Evolutionary conservation across 2,888 invertebrate species (phyloP), one percentile per base, ranked within the genome.

Genomic region (Ennomos erosarius): DNA sequence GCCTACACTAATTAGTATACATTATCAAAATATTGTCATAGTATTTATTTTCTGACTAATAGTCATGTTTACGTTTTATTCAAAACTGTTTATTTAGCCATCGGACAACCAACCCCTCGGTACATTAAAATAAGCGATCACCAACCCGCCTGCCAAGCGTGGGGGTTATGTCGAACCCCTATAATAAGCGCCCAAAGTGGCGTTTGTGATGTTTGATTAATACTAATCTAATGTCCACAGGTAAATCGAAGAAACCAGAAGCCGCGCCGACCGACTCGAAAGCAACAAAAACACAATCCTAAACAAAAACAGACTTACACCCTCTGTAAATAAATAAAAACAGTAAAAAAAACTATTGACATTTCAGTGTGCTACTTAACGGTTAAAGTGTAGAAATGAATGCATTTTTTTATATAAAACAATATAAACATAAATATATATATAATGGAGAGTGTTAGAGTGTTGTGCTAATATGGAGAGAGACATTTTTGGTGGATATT

Each of bases 221-320:
- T 44, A 39, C 10, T 9, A 33, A 10, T n/a, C 16, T 8, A 10
- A 40, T 37, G 10, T 10, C 16, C 35, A 11, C 85, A 85, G 87
- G 85, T 10, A 76, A 85, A 59, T 85, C 84, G 44, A 90, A 89
- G 56, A 90, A 90, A 68, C 81, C 78, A 13, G 88, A 87, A 8
- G 51, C 73, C 62, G 71, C 12, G 9, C n/a, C 72, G 39, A 51
- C 73, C 57, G 83, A 85, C 53, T 60, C 70, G 58, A 86, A 85
- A 57, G 70, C 81, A 51, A 71, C 81, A 50, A 82, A 85, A 55
- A 81, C 82, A 55, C 90, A 90, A 79, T 87, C 59, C 16, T 59
- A 59, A 64, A 66, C 57, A 43, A 57, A 50, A 49, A 60, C 64
- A 59, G 39, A 37, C 56, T 44, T 40, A 16, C 63, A 61, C 39